Base-by-base conservation (phyloP, 2,888 invertebrate genomes). In the Synanthedon tipuliformis region DNA sequence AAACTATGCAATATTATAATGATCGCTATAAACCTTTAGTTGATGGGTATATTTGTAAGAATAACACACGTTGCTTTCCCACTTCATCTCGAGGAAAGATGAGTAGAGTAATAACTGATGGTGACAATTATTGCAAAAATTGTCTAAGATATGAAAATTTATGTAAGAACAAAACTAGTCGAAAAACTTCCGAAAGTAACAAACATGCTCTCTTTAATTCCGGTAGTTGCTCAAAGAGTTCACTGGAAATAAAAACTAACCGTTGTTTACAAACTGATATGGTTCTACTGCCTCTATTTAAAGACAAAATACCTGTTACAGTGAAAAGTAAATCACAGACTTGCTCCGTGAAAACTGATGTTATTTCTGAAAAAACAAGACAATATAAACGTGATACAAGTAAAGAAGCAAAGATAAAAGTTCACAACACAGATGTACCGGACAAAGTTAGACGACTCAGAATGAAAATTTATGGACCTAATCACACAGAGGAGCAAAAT, bases 41-140 rank as follows among this genome's bases (percentile, higher is more conserved):
- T 45, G 11, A 15, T 3, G 10, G 3, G 45, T 45, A 45, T n/a
- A 13, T 12, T 45, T 13, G 60, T 57, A 53, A 59, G 48, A 64
- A 59, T 48, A 57, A 68, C 49, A 54, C 59, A 3, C 58, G 58
- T 53, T 73, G 70, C 53, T 76, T 68, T 64, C 74, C 75, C 0
- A 76, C 68, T 41, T 66, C 71, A 3, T 73, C 79, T 2, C 68
- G 72, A 63, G 70, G 66, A 11, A 63, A 69, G 50, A 69, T 56
- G 53, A 67, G 70, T 55, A 59, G 54, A 55, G 49, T 56, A 53
- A 53, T 53, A 53, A 59, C 8, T 34, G 10, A 34, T 34, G 10
- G 10, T 34, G 34, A 34, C 3, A 34, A 34, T 8, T 34, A 34
- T 34, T 34, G 34, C 34, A 34, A 10, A 34, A 34, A 3, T 34